phyloP scores from a whole-genome alignment of 1,140 invertebrate species.

The Drosophila ohnishii region DNA sequence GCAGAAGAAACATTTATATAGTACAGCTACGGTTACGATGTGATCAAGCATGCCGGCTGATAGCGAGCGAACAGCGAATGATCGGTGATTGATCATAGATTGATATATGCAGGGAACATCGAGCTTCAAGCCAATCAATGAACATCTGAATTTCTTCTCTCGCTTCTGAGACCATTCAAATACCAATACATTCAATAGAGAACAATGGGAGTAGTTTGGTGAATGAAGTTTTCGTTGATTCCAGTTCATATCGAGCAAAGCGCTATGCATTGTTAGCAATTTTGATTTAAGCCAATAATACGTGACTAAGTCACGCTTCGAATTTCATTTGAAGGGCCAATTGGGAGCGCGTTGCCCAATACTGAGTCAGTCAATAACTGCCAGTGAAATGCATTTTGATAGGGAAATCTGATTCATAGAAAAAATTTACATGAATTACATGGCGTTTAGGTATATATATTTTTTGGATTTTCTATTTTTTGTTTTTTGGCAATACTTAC shows the following conservation, averaged over 20 bases:
- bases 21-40: slow-evolving; percentile 40
- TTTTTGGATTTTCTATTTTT: slow-evolving; percentile 34
- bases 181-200: slow-evolving; percentile 39
- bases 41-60: slow-evolving; percentile 67
- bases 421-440: slow-evolving; percentile 68
- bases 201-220: slow-evolving; percentile 36
- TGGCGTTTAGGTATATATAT: slow-evolving; percentile 38
- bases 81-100: slow-evolving; percentile 34
- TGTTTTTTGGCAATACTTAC: slow-evolving; percentile 77
- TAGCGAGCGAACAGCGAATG: slow-evolving; percentile 48
- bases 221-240: slow-evolving; percentile 49
- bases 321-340: slow-evolving; percentile 24
- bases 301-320: slow-evolving; percentile 21
- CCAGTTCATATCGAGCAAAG: slow-evolving; percentile 38
- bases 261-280: neutral
- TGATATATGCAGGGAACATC: slow-evolving; percentile 23
- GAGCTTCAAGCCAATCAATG: slow-evolving; percentile 34
- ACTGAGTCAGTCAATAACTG: slow-evolving; percentile 24
- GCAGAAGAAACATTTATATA: slow-evolving; percentile 19
- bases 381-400: slow-evolving; percentile 29
- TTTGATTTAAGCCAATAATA: slow-evolving; percentile 38
- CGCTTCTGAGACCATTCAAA: slow-evolving; percentile 1
- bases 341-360: slow-evolving; percentile 40
- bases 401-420: slow-evolving; percentile 48
- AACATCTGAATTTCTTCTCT: slow-evolving; percentile 8